These are phyloP conservation scores for Molossus alvarezi DNA, from an alignment of 2,797 vertebrate genomes.

Conservation along the genomic window DNA sequence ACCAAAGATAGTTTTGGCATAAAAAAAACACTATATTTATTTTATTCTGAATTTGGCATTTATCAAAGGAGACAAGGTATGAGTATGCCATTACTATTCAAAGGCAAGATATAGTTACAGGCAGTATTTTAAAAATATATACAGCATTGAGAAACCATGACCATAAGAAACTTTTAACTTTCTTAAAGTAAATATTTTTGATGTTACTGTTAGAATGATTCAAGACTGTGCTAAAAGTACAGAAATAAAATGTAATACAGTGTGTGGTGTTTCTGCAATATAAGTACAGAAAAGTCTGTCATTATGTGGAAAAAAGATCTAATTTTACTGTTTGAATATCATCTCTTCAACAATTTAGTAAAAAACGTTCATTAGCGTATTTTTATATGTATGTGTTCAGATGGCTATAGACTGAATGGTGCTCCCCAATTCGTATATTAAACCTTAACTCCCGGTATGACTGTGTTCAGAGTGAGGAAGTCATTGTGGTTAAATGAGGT, in stretches of 20 bases:
- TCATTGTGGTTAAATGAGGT: constrained; percentile 14
- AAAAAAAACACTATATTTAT: not conserved
- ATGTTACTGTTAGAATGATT: constrained; percentile 5
- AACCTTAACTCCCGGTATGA: not conserved
- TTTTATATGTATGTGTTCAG: not conserved
- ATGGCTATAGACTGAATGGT: not conserved
- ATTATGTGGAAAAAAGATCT: not conserved
- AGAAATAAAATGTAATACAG: not conserved
- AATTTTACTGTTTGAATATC: not conserved
- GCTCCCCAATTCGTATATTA: not conserved
- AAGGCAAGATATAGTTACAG: not conserved
- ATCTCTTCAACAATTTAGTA: not conserved
- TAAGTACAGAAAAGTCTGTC: not conserved
- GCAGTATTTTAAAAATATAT: not conserved
- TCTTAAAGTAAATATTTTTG: not conserved
- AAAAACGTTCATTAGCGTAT: not conserved
- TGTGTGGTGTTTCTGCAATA: not conserved
- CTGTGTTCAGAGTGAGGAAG: not conserved
- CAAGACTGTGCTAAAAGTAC: not conserved
- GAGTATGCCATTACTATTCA: not conserved
- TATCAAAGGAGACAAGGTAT: not conserved
- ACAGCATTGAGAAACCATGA: not conserved
- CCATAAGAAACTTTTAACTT: not conserved
- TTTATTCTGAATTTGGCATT: constrained; percentile 21
- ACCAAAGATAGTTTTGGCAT: not conserved